These are phyloP conservation scores for Isaurus tuberculatus DNA, from an alignment of 92 coral and sea anemone genomes.

Conservation along the genomic window DNA sequence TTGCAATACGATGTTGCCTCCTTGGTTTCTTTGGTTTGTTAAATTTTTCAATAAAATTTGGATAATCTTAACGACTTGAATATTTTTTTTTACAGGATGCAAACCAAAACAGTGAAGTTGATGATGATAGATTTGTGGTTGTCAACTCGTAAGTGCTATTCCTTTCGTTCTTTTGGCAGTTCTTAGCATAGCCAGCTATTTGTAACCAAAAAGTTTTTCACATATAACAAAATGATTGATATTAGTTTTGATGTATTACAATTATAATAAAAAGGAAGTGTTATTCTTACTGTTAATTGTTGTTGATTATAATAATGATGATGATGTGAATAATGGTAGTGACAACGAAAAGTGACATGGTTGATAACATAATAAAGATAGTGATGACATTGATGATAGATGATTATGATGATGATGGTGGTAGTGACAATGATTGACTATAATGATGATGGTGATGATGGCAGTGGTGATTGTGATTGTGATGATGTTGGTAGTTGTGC, in stretches of 20 bases:
- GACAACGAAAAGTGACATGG: no score
- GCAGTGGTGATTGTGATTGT: not conserved
- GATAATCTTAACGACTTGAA: not conserved
- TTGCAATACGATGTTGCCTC: no score
- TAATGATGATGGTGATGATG: not conserved
- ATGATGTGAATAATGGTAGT: no score
- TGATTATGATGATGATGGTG: not conserved
- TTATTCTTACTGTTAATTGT: no score
- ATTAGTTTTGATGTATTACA: no score
- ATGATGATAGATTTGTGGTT: slow-evolving; percentile 42
- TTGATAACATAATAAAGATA: no score
- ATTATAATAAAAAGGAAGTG: no score
- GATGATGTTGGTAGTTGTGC: not conserved
- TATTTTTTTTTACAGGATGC: slow-evolving; percentile 1
- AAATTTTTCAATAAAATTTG: not conserved
- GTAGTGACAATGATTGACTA: not conserved
- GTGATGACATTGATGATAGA: no score
- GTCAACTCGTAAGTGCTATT: slow-evolving; percentile 37
- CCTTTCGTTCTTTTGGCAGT: not conserved
- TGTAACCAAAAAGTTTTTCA: no score
- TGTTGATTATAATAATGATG: no score
- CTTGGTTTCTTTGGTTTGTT: not conserved
- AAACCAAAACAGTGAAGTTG: slow-evolving; percentile 32
- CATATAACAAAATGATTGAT: no score
- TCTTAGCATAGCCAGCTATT: no score